Conservation (phyloP, 1,140 invertebrate genomes). For the Medauroidea extradentata region DNA sequence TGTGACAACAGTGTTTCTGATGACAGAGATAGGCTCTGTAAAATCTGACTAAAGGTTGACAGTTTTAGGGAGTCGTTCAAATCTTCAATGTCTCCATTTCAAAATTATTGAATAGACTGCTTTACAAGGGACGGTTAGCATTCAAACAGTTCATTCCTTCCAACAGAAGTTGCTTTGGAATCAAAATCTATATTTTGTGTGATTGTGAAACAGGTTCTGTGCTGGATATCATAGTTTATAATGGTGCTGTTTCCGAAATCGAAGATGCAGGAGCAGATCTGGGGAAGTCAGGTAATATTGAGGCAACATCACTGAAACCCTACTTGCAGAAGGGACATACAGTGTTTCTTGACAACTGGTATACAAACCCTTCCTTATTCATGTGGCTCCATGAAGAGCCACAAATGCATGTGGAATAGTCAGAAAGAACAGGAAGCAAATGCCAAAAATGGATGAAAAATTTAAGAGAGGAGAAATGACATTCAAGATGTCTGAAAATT, state of each 20-base stretch:
- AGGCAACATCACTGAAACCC: conserved; percentile 28
- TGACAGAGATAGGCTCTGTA: too few species aligned
- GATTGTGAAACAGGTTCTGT: conserved; percentile 31
- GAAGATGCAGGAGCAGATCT: conserved; percentile 18
- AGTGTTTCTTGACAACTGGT: conserved; percentile 40
- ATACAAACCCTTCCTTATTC: conserved; percentile 35
- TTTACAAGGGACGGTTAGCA: too few species aligned
- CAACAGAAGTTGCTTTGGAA: too few species aligned
- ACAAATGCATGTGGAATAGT: conserved; percentile 35
- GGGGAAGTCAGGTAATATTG: conserved; percentile 33
- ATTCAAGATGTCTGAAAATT: conserved; percentile 19
- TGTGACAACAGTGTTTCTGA: too few species aligned
- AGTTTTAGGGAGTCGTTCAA: too few species aligned
- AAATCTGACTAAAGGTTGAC: too few species aligned
- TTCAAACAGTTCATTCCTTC: too few species aligned
- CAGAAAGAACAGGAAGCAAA: conserved; percentile 27
- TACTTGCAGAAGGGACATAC: conserved; percentile 33
- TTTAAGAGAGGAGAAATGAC: conserved; percentile 27
- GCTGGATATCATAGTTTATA: conserved; percentile 31
- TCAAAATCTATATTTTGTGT: conserved; percentile 25
- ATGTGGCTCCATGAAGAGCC: conserved; percentile 25
- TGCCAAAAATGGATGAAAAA: conserved; percentile 30
- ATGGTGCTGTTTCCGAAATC: conserved; percentile 18
- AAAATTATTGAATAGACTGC: too few species aligned
- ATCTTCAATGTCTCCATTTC: too few species aligned